Evolutionary conservation across 1,140 invertebrate species (phyloP).

Genomic region (Condylostylus longicornis): DNA sequence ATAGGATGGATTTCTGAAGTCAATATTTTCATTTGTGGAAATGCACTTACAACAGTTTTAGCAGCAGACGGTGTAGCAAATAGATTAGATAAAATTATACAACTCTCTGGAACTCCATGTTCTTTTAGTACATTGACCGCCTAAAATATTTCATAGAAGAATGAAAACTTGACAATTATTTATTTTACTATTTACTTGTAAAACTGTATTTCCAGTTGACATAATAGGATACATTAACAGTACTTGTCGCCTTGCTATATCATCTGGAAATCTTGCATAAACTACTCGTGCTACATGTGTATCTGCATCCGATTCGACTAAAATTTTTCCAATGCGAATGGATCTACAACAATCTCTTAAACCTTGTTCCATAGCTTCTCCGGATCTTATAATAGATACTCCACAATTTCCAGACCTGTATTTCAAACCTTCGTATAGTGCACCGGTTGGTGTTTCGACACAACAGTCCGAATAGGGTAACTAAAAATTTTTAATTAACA

Average conservation of each 20-base stretch:
- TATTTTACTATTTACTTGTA: conserved; percentile 31
- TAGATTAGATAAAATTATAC: conserved; percentile 89
- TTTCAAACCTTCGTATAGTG: conserved; percentile 77
- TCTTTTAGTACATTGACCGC: conserved; percentile 87
- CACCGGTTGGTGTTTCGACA: conserved; percentile 84
- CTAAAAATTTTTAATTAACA: too few species aligned
- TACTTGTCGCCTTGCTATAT: conserved; percentile 78
- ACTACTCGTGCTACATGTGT: conserved; percentile 93
- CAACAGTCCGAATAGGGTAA: conserved; percentile 80
- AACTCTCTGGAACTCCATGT: conserved; percentile 81
- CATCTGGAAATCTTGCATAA: conserved; percentile 94
- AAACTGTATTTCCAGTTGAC: conserved; percentile 91
- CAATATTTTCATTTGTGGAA: conserved; percentile 85
- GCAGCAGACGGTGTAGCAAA: conserved; percentile 90
- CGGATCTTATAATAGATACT: conserved; percentile 88
- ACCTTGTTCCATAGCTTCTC: conserved; percentile 98
- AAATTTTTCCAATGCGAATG: conserved; percentile 93
- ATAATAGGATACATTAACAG: conserved; percentile 98
- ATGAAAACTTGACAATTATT: not conserved
- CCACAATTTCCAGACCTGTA: conserved; percentile 96
- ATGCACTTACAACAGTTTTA: conserved; percentile 67
- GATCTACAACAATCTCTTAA: conserved; percentile 93
- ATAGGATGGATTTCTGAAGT: conserved; percentile 89
- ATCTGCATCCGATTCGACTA: conserved; percentile 92
- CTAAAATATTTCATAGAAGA: conserved; percentile 37